These are phyloP conservation scores for Taxidea taxus DNA, from an alignment of 2,113 vertebrate genomes.

Conservation along the genomic window DNA sequence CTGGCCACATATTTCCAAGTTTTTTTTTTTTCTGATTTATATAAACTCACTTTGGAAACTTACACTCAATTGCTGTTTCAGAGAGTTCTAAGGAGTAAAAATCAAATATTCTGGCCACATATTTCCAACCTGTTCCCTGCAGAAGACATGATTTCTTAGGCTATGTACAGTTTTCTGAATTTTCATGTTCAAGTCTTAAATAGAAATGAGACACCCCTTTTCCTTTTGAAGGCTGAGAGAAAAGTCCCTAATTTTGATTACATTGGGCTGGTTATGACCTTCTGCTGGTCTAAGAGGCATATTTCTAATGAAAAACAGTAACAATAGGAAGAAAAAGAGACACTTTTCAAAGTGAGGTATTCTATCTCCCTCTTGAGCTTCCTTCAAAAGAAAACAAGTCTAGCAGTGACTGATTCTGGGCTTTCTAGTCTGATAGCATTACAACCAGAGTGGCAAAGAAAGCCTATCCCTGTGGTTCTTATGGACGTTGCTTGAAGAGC, in stretches of 20 bases:
- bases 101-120: neutral
- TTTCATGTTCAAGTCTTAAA: neutral
- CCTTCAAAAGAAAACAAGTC: neutral
- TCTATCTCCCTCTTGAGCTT: neutral
- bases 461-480: neutral
- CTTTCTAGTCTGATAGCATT: neutral
- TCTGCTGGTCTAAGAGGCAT: neutral
- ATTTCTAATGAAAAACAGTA: neutral
- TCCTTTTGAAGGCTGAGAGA: neutral
- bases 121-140: neutral
- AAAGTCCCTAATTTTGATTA: neutral
- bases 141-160: neutral
- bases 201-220: neutral
- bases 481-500: neutral
- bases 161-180: neutral
- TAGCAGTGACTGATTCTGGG: neutral
- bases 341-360: neutral
- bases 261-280: accelerated
- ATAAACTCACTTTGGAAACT: neutral
- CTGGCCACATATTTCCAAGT: neutral
- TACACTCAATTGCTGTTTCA: neutral
- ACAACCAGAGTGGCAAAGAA: neutral
- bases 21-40: neutral
- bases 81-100: neutral
- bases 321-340: neutral